Percentiles rank a stretch among this genome's conserved stretches.
These are phyloP conservation scores for Mesorhabditis belari DNA, from an alignment of 2,888 invertebrate species.

Conservation along the genomic window DNA sequence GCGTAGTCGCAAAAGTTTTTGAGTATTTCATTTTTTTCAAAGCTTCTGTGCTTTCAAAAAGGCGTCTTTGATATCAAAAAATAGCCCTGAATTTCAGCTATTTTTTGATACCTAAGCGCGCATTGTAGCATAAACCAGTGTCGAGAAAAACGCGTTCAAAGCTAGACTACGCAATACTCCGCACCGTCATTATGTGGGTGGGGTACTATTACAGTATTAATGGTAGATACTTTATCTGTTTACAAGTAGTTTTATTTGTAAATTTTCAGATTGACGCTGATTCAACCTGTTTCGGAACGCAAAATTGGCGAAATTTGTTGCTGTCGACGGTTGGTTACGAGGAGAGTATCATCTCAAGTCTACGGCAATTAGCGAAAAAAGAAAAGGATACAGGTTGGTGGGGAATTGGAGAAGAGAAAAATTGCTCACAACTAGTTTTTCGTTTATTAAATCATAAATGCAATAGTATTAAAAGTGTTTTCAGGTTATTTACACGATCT, in stretches of 20 bases:
- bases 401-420: not conserved
- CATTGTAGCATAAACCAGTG: too few species aligned
- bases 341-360: slow-evolving; percentile 89
- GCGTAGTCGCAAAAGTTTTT: too few species aligned
- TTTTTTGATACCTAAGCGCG: too few species aligned
- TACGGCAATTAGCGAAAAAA: slow-evolving; percentile 86
- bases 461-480: not conserved
- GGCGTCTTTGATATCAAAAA: too few species aligned
- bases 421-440: not conserved
- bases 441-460: too few species aligned
- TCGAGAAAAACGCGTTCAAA: too few species aligned
- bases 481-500: slow-evolving; percentile 68
- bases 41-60: not conserved
- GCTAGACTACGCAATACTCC: too few species aligned
- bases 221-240: too few species aligned
- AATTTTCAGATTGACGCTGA: slow-evolving; percentile 66
- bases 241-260: slow-evolving; percentile 2
- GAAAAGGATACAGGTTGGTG: slow-evolving; percentile 82
- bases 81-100: too few species aligned
- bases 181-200: too few species aligned
- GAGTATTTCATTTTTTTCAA: not conserved
- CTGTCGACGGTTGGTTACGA: slow-evolving; percentile 92
- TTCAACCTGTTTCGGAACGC: slow-evolving; percentile 85
- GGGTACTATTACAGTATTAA: too few species aligned
- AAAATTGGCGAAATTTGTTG: slow-evolving; percentile 79